A percentile compares a stretch with the other conserved stretches of the same genome.
phyloP scores from a whole-genome alignment of 2,888 invertebrate species.

The Atrina japonica region DNA sequence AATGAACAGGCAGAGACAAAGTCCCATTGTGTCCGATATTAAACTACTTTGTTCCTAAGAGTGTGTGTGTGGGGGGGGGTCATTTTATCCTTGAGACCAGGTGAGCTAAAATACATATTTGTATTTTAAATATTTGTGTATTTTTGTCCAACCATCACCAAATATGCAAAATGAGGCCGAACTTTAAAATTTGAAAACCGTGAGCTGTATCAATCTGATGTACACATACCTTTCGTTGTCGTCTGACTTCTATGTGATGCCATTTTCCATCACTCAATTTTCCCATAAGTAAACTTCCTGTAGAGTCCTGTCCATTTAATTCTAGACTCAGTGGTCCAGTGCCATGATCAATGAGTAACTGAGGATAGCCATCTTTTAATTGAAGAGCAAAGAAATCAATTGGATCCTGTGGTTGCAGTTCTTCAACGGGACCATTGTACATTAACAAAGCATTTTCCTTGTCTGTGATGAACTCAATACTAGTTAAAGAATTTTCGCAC shows the following conservation, averaged over 20 bases:
- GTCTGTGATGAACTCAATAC: conserved; percentile 96
- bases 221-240: conserved; percentile 71
- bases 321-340: conserved; percentile 91
- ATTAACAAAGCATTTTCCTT: conserved; percentile 92
- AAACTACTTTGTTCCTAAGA: too few relatives aligned
- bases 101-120: too few relatives aligned
- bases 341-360: conserved; percentile 96
- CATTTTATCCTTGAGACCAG: too few relatives aligned
- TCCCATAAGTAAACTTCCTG: conserved; percentile 46
- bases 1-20: too few relatives aligned
- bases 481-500: conserved; percentile 96
- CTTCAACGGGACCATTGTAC: conserved; percentile 92
- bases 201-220: too few relatives aligned
- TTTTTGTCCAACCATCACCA: too few relatives aligned
- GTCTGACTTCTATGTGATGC: conserved; percentile 96
- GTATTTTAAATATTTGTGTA: too few relatives aligned
- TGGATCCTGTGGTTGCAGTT: conserved; percentile 45
- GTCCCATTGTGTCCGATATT: too few relatives aligned
- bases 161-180: too few relatives aligned
- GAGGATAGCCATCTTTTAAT: conserved; percentile 93
- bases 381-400: conserved; percentile 95
- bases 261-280: conserved; percentile 96
- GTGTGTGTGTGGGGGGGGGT: too few relatives aligned
- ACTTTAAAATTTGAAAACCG: too few relatives aligned
- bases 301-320: conserved; percentile 83